Evolutionary conservation across 2,113 vertebrate species (phyloP).

Genomic region (Pachyramphus minor): DNA sequence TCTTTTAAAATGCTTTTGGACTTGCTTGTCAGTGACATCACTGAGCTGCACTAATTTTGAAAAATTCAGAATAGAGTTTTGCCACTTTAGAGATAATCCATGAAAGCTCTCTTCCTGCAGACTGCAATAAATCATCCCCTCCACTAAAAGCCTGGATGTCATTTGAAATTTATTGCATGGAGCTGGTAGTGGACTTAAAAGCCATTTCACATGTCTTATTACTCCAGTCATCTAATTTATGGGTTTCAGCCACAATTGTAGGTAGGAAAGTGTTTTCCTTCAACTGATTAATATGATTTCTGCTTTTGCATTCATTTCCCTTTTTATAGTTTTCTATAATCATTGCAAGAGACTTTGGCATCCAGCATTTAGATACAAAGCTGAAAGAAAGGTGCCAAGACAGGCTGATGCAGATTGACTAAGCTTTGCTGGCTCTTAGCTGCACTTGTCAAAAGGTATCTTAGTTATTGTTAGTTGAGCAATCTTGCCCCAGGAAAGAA

Average conservation of each 20-base stretch:
- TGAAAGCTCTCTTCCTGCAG: conserved; percentile 76
- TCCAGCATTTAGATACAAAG: conserved; percentile 19
- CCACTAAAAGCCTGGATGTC: conserved; percentile 79
- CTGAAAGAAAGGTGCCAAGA: conserved; percentile 46
- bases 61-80: conserved; percentile 79
- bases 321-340: neutral
- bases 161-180: conserved; percentile 81
- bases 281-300: conserved; percentile 69
- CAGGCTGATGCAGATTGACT: conserved; percentile 55
- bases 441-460: conserved; percentile 72
- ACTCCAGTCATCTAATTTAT: conserved; percentile 82
- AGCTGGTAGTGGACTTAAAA: conserved; percentile 79
- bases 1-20: conserved; percentile 11
- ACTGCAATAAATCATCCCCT: conserved; percentile 78
- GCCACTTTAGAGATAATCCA: conserved; percentile 80
- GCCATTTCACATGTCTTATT: conserved; percentile 81
- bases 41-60: conserved; percentile 75
- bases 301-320: conserved; percentile 57
- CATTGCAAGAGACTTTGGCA: conserved; percentile 2
- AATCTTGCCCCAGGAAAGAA: conserved; percentile 68
- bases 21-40: conserved; percentile 67
- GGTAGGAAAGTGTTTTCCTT: conserved; percentile 71
- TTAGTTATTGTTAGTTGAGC: conserved; percentile 63
- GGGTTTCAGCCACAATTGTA: conserved; percentile 71
- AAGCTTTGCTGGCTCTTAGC: conserved; percentile 61